These are phyloP conservation scores for Apotomis capreana DNA, from an alignment of 2,888 invertebrate genomes.

Conservation along the genomic window DNA sequence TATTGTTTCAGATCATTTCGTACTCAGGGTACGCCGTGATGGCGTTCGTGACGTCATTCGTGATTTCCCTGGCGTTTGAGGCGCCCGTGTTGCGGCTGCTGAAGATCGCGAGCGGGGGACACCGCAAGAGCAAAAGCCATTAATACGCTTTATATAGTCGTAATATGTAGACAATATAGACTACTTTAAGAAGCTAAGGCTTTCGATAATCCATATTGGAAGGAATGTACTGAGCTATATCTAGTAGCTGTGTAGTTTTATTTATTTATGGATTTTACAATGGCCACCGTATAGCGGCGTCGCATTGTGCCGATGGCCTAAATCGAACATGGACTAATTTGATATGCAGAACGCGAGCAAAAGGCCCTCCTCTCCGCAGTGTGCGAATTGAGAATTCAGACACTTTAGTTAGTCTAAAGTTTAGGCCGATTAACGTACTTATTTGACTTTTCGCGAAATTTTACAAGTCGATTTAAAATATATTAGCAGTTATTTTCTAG, in stretches of 20 bases:
- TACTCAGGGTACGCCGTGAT: constrained; percentile 91
- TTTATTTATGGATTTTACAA: constrained; percentile 17
- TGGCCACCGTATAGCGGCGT: not conserved
- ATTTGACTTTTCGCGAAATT: too few relatives aligned
- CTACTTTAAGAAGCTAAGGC: constrained; percentile 9
- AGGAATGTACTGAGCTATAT: constrained; percentile 32
- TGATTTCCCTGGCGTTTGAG: constrained; percentile 90
- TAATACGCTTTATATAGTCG: constrained; percentile 46
- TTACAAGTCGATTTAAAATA: too few relatives aligned
- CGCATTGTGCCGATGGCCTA: not conserved
- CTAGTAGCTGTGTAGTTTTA: constrained; percentile 22
- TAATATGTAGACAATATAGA: constrained; percentile 5
- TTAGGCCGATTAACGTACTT: constrained; percentile 1
- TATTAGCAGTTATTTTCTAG: too few relatives aligned
- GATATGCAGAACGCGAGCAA: constrained; percentile 8
- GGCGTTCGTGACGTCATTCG: constrained; percentile 89
- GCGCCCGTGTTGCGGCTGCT: constrained; percentile 91
- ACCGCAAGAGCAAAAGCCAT: constrained; percentile 63
- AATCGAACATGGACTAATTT: constrained; percentile 3
- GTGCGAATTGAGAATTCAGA: constrained; percentile 13
- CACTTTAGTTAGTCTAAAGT: too few relatives aligned
- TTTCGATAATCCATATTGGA: constrained; percentile 37
- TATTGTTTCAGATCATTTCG: constrained; percentile 71
- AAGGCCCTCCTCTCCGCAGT: constrained; percentile 2
- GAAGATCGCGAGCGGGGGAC: constrained; percentile 84